phyloP scores from a whole-genome alignment of 2,797 vertebrate genomes.

The Lemur catta region DNA sequence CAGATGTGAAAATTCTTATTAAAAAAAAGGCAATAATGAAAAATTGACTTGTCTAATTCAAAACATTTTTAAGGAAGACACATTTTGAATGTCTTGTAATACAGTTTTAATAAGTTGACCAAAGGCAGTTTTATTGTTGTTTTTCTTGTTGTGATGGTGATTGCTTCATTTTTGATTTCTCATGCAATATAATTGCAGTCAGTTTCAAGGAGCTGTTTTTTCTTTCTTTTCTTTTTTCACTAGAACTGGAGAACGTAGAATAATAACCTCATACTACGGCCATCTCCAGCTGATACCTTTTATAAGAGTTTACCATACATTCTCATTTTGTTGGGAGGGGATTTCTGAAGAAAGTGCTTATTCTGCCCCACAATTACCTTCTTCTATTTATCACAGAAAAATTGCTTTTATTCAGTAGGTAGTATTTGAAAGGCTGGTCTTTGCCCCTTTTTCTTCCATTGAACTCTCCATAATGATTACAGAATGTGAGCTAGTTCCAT shows the following conservation, averaged over 20 bases:
- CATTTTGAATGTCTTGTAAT: background rate
- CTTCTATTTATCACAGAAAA: constrained; percentile 27
- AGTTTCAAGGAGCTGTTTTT: background rate
- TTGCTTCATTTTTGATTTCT: background rate
- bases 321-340: background rate
- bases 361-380: background rate
- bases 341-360: constrained; percentile 40
- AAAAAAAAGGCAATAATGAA: background rate
- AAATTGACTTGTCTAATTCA: background rate
- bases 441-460: background rate
- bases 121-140: background rate
- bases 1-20: background rate
- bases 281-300: constrained; percentile 9
- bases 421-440: constrained; percentile 24
- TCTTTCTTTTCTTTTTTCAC: background rate
- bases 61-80: background rate
- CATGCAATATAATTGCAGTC: background rate
- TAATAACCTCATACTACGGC: background rate
- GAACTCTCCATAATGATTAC: background rate
- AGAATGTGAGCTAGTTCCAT: background rate
- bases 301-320: background rate
- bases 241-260: background rate
- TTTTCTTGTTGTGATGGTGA: background rate
- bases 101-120: background rate
- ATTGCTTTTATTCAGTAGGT: constrained; percentile 17